phyloP scores from a whole-genome alignment of 2,797 vertebrate genomes.

The Phaenicophaeus curvirostris region DNA sequence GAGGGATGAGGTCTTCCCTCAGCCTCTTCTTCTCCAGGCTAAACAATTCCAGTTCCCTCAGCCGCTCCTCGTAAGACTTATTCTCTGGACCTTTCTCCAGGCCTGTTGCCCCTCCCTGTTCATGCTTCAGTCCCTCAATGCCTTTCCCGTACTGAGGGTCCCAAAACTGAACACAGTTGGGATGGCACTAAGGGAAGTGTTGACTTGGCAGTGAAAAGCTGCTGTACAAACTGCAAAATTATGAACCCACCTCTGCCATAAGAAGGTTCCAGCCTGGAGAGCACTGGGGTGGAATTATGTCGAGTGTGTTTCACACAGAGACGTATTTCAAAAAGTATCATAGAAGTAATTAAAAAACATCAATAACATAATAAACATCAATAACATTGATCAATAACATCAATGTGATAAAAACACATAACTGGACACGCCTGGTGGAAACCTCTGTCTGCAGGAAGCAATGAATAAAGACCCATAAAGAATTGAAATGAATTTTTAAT shows the following conservation, averaged over 20 bases:
- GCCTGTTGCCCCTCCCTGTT: no score
- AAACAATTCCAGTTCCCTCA: no score
- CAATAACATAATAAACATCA: constrained; percentile 75
- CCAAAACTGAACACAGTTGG: no score
- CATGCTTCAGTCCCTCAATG: no score
- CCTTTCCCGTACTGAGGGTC: no score
- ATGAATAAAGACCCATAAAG: constrained; percentile 43
- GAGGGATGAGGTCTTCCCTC: no score
- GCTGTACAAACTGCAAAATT: background rate
- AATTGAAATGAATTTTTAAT: constrained; percentile 24
- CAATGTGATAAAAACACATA: constrained; percentile 42
- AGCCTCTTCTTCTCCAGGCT: no score
- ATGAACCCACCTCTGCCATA: background rate
- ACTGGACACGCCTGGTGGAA: constrained; percentile 22
- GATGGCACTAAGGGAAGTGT: background rate
- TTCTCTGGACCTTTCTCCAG: no score
- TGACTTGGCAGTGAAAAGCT: background rate
- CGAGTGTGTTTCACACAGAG: constrained; percentile 57
- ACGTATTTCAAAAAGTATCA: constrained; percentile 65
- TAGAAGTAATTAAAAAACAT: constrained; percentile 63
- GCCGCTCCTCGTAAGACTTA: no score
- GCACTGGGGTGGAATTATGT: background rate
- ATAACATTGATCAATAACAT: no score
- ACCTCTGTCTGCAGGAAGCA: background rate
- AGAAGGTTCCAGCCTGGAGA: background rate